Evolutionary conservation across 2,113 vertebrate genomes (phyloP).

Genomic region (Cichladusa arquata): DNA sequence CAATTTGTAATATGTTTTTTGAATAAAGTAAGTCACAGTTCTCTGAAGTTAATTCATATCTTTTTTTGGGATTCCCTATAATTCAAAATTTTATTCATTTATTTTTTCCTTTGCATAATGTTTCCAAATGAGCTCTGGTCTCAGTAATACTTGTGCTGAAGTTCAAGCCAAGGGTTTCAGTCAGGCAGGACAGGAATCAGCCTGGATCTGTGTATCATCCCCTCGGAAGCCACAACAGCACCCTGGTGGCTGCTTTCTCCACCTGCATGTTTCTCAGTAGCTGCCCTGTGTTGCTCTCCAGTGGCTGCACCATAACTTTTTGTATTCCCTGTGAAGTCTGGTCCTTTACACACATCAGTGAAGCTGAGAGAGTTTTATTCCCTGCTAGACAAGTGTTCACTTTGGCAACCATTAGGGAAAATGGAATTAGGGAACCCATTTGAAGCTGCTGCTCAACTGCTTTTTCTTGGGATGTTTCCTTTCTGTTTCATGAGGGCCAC

Average conservation of each 20-base stretch:
- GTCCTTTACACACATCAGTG: neutral
- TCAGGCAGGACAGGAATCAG: neutral
- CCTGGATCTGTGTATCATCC: neutral
- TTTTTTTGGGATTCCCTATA: neutral
- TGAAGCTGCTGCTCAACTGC: neutral
- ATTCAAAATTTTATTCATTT: neutral
- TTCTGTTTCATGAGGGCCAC: neutral
- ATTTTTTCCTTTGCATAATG: neutral
- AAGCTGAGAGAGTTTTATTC: neutral
- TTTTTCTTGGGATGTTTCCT: neutral
- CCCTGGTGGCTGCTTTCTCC: neutral
- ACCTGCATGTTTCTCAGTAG: neutral
- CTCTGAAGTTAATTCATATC: neutral
- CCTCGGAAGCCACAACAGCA: neutral
- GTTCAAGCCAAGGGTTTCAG: neutral
- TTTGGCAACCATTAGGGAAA: neutral
- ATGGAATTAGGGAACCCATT: neutral
- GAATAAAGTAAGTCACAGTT: neutral
- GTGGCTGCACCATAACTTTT: neutral
- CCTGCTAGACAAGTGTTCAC: neutral
- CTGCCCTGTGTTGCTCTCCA: neutral
- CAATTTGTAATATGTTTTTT: neutral
- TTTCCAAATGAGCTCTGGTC: neutral
- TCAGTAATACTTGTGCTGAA: neutral
- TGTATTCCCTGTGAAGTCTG: accelerated